Base-by-base conservation (phyloP, 2,888 invertebrate species). In the Lasioglossum leucozonium region DNA sequence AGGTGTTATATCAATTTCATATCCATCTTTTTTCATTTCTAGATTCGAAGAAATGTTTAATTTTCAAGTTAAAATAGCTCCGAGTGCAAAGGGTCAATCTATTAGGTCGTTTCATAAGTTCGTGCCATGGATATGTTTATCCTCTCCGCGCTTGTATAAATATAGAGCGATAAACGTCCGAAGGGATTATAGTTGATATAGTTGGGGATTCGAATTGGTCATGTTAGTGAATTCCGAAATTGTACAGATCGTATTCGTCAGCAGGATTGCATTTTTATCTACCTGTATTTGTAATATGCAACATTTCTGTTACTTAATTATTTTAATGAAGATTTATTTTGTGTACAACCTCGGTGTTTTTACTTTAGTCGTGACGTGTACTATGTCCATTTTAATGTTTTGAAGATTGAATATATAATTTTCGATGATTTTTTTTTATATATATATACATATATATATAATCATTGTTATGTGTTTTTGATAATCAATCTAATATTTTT, bases 301-400 rank as follows among this genome's bases (percentile, higher is more conserved):
- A n/a, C 40, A 77, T n/a, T 69, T n/a, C 58, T 58, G n/a, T 71
- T 58, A 18, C 37, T 13, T 10, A 62, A 69, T 74, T 6, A 26
- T 69, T 77, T 62, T 79, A 76, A 73, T 40, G 71, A 65, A 76
- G 47, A 79, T 77, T 77, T 77, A 82, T 79, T 82, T 82, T 72
- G 13, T 77, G 72, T 67, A 74, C 75, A 13, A 65, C 22, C 8
- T 22, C 22, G 30, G 44, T 22, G 26, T 40, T 72, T 71, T 77
- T 55, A 55, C 6, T 72, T 51, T 22, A 51, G 22, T 65, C 37
- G 11, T 5, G 34, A 62, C 40, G 58, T 44, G 22, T 34, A 72
- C 10, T 10, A 10, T 62, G 26, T 16, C 26, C 55, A 71, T 34
- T 42, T 75, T 34, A 13, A n/a, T 42, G 30, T 34, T 65, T 26